A percentile compares a stretch with the other conserved stretches of the same genome.
These are phyloP conservation scores for Sinhomidia bicolor DNA, from an alignment of 2,888 invertebrate species.

Conservation along the genomic window DNA sequence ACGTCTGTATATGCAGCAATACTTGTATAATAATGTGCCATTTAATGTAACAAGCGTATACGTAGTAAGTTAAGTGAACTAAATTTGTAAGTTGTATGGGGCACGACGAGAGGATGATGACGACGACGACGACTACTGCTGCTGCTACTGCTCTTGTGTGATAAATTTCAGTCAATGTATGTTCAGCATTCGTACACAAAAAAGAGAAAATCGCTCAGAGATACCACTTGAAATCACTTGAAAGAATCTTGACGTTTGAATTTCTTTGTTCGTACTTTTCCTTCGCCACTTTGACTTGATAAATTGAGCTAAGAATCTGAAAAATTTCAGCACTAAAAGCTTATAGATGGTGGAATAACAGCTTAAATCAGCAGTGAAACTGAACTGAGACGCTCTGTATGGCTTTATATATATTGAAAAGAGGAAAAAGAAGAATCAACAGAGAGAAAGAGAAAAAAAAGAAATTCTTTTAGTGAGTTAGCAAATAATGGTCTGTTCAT, in stretches of 20 bases:
- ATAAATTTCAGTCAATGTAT: constrained; percentile 64
- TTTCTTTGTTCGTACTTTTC: constrained; percentile 71
- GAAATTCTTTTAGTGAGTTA: constrained; percentile 43
- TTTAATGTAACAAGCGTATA: constrained; percentile 54
- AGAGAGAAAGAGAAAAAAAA: constrained; percentile 2
- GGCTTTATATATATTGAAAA: background rate
- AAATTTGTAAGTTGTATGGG: constrained; percentile 65
- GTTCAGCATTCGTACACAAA: constrained; percentile 63
- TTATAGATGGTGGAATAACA: constrained; percentile 59
- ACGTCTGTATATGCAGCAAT: too few relatives aligned
- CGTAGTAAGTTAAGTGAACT: constrained; percentile 63
- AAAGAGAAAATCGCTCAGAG: constrained; percentile 68
- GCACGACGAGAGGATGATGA: background rate
- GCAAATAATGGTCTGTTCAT: constrained; percentile 43
- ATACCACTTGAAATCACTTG: constrained; percentile 75
- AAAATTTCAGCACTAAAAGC: constrained; percentile 72
- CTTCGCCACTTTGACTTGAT: constrained; percentile 72
- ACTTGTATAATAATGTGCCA: background rate
- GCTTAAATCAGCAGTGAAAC: constrained; percentile 48
- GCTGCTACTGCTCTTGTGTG: constrained; percentile 35
- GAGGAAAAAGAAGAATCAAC: constrained; percentile 24
- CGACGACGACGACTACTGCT: background rate
- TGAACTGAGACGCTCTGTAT: background rate
- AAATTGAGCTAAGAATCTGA: constrained; percentile 74
- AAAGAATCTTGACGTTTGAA: constrained; percentile 74